Percentiles rank a stretch among this genome's conserved stretches.
These are phyloP conservation scores for Anthoscopus minutus DNA, from an alignment of 2,113 vertebrate species.

Conservation along the genomic window DNA sequence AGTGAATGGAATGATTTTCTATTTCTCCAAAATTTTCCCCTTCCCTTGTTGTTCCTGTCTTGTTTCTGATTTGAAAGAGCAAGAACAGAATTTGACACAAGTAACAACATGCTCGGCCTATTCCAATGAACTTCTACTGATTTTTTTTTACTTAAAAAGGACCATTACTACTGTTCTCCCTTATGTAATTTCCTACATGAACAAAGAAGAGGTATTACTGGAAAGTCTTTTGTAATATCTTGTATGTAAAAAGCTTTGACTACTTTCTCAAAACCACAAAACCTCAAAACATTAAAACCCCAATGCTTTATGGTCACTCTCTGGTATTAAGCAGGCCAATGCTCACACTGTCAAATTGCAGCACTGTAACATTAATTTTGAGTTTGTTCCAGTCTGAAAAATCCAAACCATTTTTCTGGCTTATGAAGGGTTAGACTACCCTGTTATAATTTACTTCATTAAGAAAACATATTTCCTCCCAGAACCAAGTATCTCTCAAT, in stretches of 20 bases:
- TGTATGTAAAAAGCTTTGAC: not conserved
- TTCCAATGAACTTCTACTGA: not conserved
- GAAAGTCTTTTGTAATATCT: not conserved
- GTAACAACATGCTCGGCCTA: not conserved
- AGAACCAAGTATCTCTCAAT: not conserved
- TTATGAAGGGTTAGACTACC: not conserved
- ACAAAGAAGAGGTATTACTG: not conserved
- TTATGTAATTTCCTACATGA: not conserved
- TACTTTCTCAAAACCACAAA: not conserved
- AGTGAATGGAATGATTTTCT: not conserved
- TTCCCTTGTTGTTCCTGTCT: not conserved
- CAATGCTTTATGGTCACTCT: not conserved
- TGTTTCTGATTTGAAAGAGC: not conserved
- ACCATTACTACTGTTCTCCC: not conserved
- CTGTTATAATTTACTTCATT: not conserved
- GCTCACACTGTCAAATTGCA: not conserved
- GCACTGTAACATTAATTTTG: not conserved
- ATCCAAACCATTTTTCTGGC: not conserved
- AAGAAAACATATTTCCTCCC: not conserved
- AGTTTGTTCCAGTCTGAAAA: not conserved
- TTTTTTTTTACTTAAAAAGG: not conserved
- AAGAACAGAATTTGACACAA: not conserved
- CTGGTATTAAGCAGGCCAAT: not conserved
- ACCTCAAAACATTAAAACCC: not conserved
- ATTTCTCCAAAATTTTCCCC: not conserved